Conservation (phyloP, 2,113 vertebrate genomes). For the Sebastes fasciatus region DNA sequence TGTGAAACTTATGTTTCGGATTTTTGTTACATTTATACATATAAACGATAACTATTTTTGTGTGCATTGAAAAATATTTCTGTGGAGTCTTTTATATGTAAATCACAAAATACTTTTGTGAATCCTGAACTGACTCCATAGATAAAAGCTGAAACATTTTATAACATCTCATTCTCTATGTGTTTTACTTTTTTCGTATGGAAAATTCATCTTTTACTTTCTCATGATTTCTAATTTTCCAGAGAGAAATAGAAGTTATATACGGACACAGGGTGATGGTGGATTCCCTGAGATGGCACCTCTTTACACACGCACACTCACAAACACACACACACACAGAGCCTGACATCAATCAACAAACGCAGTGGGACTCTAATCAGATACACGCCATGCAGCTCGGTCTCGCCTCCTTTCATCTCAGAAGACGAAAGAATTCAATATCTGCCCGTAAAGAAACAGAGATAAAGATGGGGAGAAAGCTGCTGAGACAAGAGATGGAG, state of each 20-base stretch:
- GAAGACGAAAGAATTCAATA: constrained; percentile 22
- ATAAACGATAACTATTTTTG: too few species aligned
- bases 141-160: not conserved
- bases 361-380: constrained; percentile 39
- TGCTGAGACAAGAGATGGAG: constrained; percentile 4
- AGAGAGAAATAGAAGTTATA: not conserved
- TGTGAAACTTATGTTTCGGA: too few species aligned
- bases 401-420: constrained; percentile 34
- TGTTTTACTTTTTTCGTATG: not conserved
- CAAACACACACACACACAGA: constrained; percentile 11
- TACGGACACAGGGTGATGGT: constrained; percentile 1
- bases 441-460: not conserved
- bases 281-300: constrained; percentile 11
- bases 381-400: constrained; percentile 25
- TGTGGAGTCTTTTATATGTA: too few species aligned
- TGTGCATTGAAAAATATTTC: too few species aligned
- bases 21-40: too few species aligned
- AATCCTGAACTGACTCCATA: too few species aligned
- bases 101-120: too few species aligned
- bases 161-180: not conserved
- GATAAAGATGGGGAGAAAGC: not conserved
- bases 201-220: not conserved
- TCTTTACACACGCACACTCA: not conserved
- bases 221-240: not conserved
- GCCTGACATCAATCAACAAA: constrained; percentile 19